These are phyloP conservation scores for Lasioglossum oenotherae DNA, from an alignment of 2,888 invertebrate species.

Conservation along the genomic window DNA sequence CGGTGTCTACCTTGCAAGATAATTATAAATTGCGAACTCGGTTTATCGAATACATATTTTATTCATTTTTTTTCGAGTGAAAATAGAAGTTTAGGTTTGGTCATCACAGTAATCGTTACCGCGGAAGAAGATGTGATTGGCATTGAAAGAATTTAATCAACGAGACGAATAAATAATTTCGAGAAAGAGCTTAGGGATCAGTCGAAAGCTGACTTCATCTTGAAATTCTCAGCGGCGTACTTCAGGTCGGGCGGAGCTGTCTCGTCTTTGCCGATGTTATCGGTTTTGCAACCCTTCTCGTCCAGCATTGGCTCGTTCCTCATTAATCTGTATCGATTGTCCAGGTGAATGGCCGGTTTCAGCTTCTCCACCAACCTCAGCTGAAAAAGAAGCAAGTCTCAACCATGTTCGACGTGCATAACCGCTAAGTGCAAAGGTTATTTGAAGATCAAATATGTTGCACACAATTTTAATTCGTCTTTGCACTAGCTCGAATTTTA, in stretches of 20 bases:
- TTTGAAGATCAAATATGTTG: too few relatives aligned
- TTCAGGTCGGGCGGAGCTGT: background rate
- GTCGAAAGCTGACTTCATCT: background rate
- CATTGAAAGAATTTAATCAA: background rate
- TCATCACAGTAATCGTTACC: background rate
- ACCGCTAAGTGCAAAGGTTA: background rate
- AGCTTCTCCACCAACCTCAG: conserved; percentile 50
- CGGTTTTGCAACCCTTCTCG: conserved; percentile 74
- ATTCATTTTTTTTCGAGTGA: background rate
- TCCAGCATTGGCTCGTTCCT: conserved; percentile 80
- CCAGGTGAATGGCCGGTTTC: conserved; percentile 78
- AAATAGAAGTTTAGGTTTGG: background rate
- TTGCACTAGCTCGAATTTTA: background rate
- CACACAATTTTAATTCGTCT: background rate
- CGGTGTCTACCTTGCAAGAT: background rate
- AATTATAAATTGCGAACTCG: background rate
- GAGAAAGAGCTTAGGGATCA: background rate
- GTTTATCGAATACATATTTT: background rate
- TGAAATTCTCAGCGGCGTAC: background rate
- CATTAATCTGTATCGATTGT: conserved; percentile 82
- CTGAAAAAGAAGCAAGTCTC: conserved; percentile 64
- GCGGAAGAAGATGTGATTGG: background rate
- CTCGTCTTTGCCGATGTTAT: conserved; percentile 71
- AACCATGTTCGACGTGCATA: background rate
- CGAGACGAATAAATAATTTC: background rate